These are phyloP conservation scores for Daubentonia madagascariensis DNA, from an alignment of 2,113 vertebrate genomes.

Conservation along the genomic window DNA sequence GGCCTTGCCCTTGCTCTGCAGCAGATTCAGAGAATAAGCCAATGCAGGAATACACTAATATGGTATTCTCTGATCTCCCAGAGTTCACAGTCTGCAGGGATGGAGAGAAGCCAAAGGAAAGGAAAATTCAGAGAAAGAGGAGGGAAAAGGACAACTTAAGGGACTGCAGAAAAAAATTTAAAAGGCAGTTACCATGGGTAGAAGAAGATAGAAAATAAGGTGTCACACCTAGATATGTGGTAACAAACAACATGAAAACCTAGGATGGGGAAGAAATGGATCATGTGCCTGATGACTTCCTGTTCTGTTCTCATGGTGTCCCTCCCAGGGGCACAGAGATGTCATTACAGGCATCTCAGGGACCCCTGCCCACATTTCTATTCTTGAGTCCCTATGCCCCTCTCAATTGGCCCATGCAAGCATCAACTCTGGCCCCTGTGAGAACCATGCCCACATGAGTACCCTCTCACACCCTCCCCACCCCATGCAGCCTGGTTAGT, in stretches of 20 bases:
- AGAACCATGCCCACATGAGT: conserved; percentile 31
- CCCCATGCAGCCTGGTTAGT: conserved; percentile 75
- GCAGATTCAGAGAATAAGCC: background rate
- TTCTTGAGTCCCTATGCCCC: background rate
- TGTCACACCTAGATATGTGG: background rate
- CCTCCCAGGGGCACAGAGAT: background rate
- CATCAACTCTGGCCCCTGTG: background rate
- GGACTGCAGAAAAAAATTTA: background rate
- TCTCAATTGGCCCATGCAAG: conserved; percentile 60
- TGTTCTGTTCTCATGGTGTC: background rate
- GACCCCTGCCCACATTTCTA: background rate
- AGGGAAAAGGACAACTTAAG: background rate
- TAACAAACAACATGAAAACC: background rate
- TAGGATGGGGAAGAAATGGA: background rate
- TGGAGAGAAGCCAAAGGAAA: background rate
- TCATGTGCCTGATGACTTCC: background rate
- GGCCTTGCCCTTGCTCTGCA: background rate
- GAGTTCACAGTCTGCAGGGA: background rate
- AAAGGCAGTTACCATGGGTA: background rate
- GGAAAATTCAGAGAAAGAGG: background rate
- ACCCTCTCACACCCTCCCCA: background rate
- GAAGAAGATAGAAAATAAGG: background rate
- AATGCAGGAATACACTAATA: background rate
- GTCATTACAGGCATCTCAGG: background rate
- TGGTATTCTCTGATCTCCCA: background rate